phyloP scores from a whole-genome alignment of 2,888 invertebrate species.

The Sericinus montela region DNA sequence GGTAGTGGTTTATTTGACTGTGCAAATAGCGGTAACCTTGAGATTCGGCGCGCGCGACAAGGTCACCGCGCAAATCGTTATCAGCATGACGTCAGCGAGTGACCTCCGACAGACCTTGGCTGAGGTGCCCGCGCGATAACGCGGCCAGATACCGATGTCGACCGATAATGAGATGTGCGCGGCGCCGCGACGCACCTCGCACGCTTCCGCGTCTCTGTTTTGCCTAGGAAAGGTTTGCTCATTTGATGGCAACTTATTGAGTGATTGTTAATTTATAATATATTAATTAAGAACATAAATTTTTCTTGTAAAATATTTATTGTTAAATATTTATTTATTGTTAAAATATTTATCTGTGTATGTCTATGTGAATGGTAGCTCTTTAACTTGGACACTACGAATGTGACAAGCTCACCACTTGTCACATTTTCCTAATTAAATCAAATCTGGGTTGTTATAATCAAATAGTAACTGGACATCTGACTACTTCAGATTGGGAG shows the following conservation, averaged over 20 bases:
- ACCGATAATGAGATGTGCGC: conserved; percentile 51
- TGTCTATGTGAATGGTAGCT: too few species aligned
- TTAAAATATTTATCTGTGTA: too few species aligned
- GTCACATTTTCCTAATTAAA: too few species aligned
- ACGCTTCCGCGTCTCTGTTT: conserved; percentile 26
- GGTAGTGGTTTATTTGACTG: conserved; percentile 60
- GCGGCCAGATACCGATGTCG: conserved; percentile 60
- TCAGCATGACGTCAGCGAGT: conserved; percentile 73
- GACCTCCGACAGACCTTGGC: conserved; percentile 65
- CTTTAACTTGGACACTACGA: too few species aligned
- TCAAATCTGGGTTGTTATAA: too few species aligned
- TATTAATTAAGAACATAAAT: too few species aligned
- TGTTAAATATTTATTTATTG: too few species aligned
- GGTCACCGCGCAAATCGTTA: conserved; percentile 78
- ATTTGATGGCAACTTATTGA: not conserved
- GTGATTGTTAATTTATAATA: too few species aligned
- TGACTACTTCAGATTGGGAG: too few species aligned
- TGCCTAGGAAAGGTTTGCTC: conserved; percentile 1
- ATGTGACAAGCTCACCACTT: too few species aligned
- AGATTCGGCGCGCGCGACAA: conserved; percentile 75
- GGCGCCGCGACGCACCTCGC: conserved; percentile 24
- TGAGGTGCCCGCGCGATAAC: conserved; percentile 72
- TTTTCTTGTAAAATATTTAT: too few species aligned
- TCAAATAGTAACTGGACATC: too few species aligned
- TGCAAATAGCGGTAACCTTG: conserved; percentile 77